Conservation (phyloP, 2,797 vertebrate genomes). For the Smutsia temminckii region DNA sequence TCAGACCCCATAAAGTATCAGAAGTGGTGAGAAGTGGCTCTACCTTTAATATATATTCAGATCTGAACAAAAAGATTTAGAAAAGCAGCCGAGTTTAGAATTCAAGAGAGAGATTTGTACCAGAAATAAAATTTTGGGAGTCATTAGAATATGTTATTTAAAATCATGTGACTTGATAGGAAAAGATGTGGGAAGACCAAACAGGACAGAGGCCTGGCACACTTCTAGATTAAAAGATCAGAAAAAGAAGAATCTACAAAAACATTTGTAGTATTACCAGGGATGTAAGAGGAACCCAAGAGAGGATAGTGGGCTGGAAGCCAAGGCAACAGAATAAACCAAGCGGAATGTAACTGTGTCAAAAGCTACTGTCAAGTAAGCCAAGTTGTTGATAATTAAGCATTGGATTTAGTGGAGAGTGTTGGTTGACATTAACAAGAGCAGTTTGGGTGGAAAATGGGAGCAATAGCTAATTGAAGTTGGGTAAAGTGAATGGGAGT, state of each 20-base stretch:
- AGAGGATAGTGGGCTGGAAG: background rate
- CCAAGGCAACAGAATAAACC: background rate
- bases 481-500: background rate
- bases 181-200: background rate
- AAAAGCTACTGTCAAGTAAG: background rate
- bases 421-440: background rate
- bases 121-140: background rate
- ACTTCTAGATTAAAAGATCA: slow-evolving; percentile 3
- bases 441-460: background rate
- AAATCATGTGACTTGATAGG: background rate
- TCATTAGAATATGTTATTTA: background rate
- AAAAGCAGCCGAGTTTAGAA: slow-evolving; percentile 33
- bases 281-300: background rate
- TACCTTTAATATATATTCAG: background rate
- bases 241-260: background rate
- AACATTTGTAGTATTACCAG: background rate
- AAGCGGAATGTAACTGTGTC: background rate
- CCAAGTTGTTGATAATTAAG: background rate
- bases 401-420: background rate
- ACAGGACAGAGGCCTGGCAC: background rate
- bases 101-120: background rate
- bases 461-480: background rate
- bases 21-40: background rate
- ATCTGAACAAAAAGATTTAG: background rate
- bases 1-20: background rate